A percentile compares a stretch with the other conserved stretches of the same genome.
Evolutionary conservation across 2,113 vertebrate genomes (phyloP).

Genomic region (Osmerus eperlanus): DNA sequence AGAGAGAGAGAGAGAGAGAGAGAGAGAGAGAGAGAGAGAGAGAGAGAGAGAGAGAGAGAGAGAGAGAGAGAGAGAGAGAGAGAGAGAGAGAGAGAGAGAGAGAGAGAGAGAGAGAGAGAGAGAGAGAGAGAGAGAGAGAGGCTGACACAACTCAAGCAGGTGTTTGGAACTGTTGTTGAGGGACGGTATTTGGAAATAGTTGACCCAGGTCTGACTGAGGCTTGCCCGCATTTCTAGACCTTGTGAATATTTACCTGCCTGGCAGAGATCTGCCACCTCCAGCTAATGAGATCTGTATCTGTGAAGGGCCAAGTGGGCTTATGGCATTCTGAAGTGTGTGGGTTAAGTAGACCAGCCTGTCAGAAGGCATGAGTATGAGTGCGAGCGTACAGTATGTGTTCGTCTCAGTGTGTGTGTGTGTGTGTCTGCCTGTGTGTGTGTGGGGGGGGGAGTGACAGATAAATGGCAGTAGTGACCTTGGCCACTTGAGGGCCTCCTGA

Average conservation of each 20-base stretch:
- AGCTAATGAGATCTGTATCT: background rate
- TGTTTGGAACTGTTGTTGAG: no score
- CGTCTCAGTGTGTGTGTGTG: background rate
- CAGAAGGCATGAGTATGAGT: background rate
- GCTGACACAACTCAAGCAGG: no score
- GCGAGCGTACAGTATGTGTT: background rate
- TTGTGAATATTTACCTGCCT: no score
- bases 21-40: no score
- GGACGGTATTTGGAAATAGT: no score
- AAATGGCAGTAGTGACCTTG: conserved; percentile 42
- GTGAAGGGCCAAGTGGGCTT: conserved; percentile 5
- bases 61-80: background rate
- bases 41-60: no score
- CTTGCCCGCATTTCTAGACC: no score
- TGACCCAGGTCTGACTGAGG: no score
- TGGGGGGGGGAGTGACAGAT: conserved; percentile 12
- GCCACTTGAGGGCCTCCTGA: conserved; percentile 28
- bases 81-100: background rate
- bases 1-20: background rate
- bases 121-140: no score
- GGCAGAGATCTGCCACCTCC: no score
- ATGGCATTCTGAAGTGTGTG: conserved; percentile 1
- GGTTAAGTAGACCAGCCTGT: background rate
- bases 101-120: no score
- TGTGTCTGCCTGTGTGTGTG: background rate